These are phyloP conservation scores for Petrosia ficiformis DNA, from an alignment of 37 sponge, comb jelly and placozoan species.

Conservation along the genomic window DNA sequence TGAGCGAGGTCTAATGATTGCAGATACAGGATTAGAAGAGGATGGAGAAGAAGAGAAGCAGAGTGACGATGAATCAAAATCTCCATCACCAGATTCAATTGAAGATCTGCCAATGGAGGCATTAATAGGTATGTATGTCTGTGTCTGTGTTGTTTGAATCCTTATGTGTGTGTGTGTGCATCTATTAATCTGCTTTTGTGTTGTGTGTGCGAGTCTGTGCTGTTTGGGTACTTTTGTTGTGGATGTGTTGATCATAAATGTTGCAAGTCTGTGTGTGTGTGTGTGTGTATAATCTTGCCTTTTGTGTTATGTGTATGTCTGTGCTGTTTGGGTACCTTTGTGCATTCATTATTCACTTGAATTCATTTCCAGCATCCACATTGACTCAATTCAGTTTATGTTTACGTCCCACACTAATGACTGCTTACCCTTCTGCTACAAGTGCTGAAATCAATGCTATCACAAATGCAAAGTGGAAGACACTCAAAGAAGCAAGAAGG, in stretches of 20 bases:
- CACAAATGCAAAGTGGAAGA: constrained; percentile 57
- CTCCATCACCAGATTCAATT: constrained; percentile 6
- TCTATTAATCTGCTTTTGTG: no score
- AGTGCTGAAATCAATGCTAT: constrained; percentile 55
- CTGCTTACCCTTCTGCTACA: constrained; percentile 54
- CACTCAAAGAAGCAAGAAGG: constrained; percentile 26
- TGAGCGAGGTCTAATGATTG: neutral
- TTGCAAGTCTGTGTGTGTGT: no score
- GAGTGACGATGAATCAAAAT: neutral
- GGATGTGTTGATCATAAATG: no score
- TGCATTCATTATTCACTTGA: no score
- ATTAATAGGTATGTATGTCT: neutral
- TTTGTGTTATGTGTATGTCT: no score
- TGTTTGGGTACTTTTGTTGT: no score
- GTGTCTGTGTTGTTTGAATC: no score
- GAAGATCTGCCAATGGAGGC: constrained; percentile 59
- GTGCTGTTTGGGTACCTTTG: no score
- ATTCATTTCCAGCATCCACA: constrained; percentile 28
- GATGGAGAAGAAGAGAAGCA: neutral
- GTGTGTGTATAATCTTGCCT: no score
- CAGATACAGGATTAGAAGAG: neutral
- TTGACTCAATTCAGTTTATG: constrained; percentile 23
- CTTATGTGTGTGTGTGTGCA: no score
- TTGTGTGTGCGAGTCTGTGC: no score
- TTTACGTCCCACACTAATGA: constrained; percentile 49